Conservation (phyloP, 2,113 vertebrate genomes). For the Tachuris rubrigastra region DNA sequence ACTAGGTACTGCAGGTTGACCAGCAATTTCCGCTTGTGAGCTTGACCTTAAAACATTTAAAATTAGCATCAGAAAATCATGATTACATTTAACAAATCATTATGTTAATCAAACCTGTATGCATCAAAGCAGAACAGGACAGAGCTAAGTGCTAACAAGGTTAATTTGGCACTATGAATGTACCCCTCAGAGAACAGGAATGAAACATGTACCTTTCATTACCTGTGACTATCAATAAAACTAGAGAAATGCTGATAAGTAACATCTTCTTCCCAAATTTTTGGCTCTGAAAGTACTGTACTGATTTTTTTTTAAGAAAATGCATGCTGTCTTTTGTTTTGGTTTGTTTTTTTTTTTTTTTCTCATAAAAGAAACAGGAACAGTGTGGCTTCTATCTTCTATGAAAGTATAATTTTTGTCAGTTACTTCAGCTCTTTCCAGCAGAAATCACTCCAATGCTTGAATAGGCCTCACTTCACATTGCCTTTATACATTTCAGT, state of each 20-base stretch:
- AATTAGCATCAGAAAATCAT: not conserved
- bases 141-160: not conserved
- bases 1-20: not conserved
- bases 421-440: not conserved
- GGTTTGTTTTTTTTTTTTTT: too few species aligned
- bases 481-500: not conserved
- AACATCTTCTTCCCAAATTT: not conserved
- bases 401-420: not conserved
- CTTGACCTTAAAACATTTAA: not conserved
- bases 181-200: not conserved
- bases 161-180: not conserved
- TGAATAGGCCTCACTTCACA: not conserved
- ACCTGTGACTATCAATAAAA: not conserved
- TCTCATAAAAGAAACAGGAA: not conserved
- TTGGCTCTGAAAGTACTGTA: not conserved
- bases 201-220: not conserved
- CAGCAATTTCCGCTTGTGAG: not conserved
- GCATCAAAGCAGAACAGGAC: not conserved
- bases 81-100: not conserved
- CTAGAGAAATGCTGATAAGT: not conserved
- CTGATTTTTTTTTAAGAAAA: not conserved
- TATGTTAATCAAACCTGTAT: not conserved
- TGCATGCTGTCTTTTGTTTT: fast-evolving
- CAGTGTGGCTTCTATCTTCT: not conserved
- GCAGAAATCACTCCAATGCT: not conserved